Conservation (phyloP, 2,888 invertebrate genomes). For the Catocala nupta region DNA sequence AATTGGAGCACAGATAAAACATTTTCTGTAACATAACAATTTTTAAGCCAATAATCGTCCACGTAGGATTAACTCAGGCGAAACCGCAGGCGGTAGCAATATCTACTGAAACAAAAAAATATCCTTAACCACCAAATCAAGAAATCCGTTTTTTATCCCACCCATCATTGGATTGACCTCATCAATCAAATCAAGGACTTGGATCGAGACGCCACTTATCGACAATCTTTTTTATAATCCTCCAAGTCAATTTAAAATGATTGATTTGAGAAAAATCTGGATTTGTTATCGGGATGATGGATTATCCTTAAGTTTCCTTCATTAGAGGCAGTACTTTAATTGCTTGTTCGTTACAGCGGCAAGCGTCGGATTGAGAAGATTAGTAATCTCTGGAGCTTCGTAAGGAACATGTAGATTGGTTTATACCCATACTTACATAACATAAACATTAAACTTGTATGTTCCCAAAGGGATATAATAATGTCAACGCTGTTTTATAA, state of each 20-base stretch:
- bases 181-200: constrained; percentile 52
- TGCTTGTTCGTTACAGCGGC: constrained; percentile 28
- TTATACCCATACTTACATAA: too few species aligned
- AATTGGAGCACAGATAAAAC: too few species aligned
- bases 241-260: constrained; percentile 69
- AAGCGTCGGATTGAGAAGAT: constrained; percentile 2
- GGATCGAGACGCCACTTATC: constrained; percentile 42
- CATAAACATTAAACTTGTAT: too few species aligned
- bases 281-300: constrained; percentile 51
- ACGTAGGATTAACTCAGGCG: too few species aligned
- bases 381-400: neutral
- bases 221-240: constrained; percentile 60
- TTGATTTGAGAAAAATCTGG: constrained; percentile 63
- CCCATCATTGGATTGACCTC: constrained; percentile 41
- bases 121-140: constrained; percentile 6
- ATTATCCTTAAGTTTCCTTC: constrained; percentile 51
- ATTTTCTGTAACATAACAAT: too few species aligned
- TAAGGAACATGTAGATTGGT: neutral
- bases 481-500: too few species aligned
- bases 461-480: too few species aligned
- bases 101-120: too few species aligned
- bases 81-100: too few species aligned
- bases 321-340: constrained; percentile 39
- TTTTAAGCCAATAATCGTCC: too few species aligned
- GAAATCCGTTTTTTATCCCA: constrained; percentile 10